These are phyloP conservation scores for Tympanuchus pallidicinctus DNA, from an alignment of 2,113 vertebrate species.

Conservation along the genomic window DNA sequence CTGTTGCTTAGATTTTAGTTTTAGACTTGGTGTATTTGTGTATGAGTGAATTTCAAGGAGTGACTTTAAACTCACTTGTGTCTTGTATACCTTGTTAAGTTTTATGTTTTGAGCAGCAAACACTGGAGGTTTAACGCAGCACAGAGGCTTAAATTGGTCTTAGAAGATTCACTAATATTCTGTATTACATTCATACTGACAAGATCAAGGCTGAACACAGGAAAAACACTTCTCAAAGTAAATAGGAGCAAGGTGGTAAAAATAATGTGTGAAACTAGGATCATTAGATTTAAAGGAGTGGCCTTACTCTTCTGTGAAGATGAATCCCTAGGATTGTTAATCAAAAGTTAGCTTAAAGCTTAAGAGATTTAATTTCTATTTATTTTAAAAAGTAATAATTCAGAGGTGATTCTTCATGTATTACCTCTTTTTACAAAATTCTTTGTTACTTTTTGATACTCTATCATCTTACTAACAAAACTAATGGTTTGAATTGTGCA, in stretches of 20 bases:
- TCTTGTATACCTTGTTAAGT: background rate
- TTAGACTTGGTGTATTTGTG: background rate
- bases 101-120: background rate
- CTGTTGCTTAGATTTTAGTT: background rate
- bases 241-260: background rate
- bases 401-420: background rate
- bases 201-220: background rate
- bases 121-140: background rate
- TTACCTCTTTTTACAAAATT: background rate
- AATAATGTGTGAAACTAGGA: background rate
- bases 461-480: background rate
- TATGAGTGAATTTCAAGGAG: background rate
- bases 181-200: background rate
- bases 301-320: background rate
- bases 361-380: background rate
- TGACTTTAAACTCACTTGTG: background rate
- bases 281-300: background rate
- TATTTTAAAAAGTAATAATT: background rate
- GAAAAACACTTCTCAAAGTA: background rate
- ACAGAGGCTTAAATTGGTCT: background rate
- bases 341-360: background rate
- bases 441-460: background rate
- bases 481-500: background rate
- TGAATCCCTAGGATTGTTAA: background rate
- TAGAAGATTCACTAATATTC: background rate